A percentile compares a stretch with the other conserved stretches of the same genome.
These are phyloP conservation scores for Brotula barbata DNA, from an alignment of 2,797 vertebrate genomes.

Conservation along the genomic window DNA sequence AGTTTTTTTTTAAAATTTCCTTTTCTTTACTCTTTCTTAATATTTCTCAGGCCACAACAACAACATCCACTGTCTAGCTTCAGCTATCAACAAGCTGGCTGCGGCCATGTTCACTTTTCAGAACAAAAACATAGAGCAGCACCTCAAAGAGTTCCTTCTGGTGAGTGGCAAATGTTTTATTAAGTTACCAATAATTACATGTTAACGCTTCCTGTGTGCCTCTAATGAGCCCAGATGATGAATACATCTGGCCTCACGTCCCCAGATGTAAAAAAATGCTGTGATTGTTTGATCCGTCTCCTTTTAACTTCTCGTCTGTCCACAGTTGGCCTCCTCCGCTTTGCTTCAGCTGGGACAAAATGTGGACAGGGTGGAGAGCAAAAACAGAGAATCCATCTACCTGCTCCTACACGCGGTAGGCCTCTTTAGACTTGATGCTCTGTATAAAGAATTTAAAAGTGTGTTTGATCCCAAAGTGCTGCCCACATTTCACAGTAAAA, in stretches of 20 bases:
- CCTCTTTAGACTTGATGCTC: not conserved
- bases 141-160: constrained; percentile 92
- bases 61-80: constrained; percentile 92
- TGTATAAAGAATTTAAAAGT: too few relatives aligned
- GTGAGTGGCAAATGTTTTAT: constrained; percentile 70
- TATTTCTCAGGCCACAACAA: constrained; percentile 84
- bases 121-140: constrained; percentile 89
- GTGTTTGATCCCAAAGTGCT: constrained; percentile 3
- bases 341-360: constrained; percentile 92
- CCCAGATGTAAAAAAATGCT: constrained; percentile 32
- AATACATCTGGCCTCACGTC: constrained; percentile 17
- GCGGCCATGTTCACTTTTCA: constrained; percentile 91
- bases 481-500: not conserved
- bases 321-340: constrained; percentile 87
- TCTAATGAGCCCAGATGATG: not conserved
- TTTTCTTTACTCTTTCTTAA: constrained; percentile 15
- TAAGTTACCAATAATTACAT: not conserved
- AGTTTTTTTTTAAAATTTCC: constrained; percentile 9
- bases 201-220: too few relatives aligned
- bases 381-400: constrained; percentile 90
- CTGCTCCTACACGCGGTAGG: constrained; percentile 89
- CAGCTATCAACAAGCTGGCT: constrained; percentile 86
- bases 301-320: constrained; percentile 27
- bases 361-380: constrained; percentile 79
- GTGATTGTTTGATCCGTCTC: constrained; percentile 42